A percentile compares a stretch with the other conserved stretches of the same genome.
Conservation (phyloP, 1,140 invertebrate genomes). For the Formica selysi region DNA sequence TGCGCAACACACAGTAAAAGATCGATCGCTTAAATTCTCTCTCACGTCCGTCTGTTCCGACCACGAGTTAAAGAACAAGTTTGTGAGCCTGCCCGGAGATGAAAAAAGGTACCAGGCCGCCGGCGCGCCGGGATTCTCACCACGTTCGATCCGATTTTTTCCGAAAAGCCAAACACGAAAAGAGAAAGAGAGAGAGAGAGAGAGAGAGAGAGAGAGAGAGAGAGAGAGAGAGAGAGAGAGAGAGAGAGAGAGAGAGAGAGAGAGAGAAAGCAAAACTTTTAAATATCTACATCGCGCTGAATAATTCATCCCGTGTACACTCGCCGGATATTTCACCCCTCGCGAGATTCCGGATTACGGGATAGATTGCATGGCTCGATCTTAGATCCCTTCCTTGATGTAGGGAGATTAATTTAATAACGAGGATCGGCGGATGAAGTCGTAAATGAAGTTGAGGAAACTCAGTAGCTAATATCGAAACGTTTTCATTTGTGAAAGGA, state of each 20-base stretch:
- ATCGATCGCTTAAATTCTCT: constrained; percentile 69
- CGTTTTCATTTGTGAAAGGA: constrained; percentile 31
- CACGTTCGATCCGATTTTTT: constrained; percentile 69
- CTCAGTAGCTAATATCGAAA: constrained; percentile 46
- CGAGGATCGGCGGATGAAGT: constrained; percentile 45
- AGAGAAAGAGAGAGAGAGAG: not conserved
- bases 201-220: not conserved
- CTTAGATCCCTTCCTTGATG: constrained; percentile 40
- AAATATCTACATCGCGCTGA: constrained; percentile 68
- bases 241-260: not conserved
- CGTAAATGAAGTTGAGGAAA: constrained; percentile 55
- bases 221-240: not conserved
- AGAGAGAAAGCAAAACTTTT: constrained; percentile 48
- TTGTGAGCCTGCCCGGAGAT: constrained; percentile 60
- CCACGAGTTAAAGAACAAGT: constrained; percentile 73
- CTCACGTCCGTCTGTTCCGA: constrained; percentile 72
- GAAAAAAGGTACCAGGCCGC: constrained; percentile 31
- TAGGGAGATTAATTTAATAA: constrained; percentile 58
- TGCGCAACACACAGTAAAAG: constrained; percentile 6
- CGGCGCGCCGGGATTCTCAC: constrained; percentile 58
- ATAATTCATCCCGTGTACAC: constrained; percentile 57
- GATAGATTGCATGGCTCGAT: constrained; percentile 54
- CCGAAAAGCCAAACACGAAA: constrained; percentile 69
- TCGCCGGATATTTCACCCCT: constrained; percentile 47
- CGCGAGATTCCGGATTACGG: constrained; percentile 53